Evolutionary conservation across 1,140 invertebrate species (phyloP).

Genomic region (Tribolium castaneum): DNA sequence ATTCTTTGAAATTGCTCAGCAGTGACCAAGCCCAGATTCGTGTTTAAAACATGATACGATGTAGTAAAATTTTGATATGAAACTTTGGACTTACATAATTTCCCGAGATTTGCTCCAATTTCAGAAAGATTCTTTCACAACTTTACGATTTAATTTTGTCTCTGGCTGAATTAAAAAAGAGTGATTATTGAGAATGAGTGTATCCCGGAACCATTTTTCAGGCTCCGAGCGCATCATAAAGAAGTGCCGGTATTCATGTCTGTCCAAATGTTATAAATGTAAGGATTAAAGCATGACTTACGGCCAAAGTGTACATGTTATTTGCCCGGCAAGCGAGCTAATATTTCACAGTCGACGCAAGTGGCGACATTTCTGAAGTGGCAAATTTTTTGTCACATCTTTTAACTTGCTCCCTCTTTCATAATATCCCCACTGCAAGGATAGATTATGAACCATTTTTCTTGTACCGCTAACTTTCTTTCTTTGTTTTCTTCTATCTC

Average conservation of each 20-base stretch:
- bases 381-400: slow-evolving; percentile 48
- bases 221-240: slow-evolving; percentile 36
- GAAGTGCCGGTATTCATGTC: slow-evolving; percentile 43
- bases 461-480: slow-evolving; percentile 35
- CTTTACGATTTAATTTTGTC: not conserved
- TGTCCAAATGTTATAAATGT: slow-evolving; percentile 54
- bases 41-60: not conserved
- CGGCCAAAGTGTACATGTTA: slow-evolving; percentile 51
- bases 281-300: slow-evolving; percentile 53
- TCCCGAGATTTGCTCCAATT: not conserved
- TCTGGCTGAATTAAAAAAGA: not conserved
- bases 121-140: not conserved
- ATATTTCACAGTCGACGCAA: slow-evolving; percentile 50
- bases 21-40: not conserved
- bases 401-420: slow-evolving; percentile 48
- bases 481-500: not conserved
- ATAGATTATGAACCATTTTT: slow-evolving; percentile 45
- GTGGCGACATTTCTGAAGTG: slow-evolving; percentile 49
- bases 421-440: slow-evolving; percentile 43
- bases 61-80: not conserved
- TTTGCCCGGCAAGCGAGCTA: slow-evolving; percentile 47
- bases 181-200: not conserved
- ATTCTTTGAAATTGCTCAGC: not conserved
- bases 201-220: slow-evolving; percentile 36
- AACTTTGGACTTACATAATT: not conserved